Conservation (phyloP, 1,140 invertebrate genomes). For the Stratiolaelaps scimitus region DNA sequence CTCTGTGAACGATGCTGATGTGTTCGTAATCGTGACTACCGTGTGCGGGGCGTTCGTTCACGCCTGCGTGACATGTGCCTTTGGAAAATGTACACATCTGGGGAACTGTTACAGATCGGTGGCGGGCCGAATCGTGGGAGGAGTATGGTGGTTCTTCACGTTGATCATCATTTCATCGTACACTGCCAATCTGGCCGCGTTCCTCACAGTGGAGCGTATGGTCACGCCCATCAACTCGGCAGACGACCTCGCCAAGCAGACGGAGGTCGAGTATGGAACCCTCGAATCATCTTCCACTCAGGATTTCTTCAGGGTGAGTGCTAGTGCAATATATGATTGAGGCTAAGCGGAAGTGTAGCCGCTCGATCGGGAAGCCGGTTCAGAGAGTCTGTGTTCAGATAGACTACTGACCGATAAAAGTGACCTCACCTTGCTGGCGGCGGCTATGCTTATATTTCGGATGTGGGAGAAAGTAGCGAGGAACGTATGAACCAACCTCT, state of each 20-base stretch:
- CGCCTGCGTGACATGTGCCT: background rate
- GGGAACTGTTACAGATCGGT: slow-evolving; percentile 53
- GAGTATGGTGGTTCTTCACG: slow-evolving; percentile 99
- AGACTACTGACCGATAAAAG: too few species aligned
- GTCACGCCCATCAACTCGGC: slow-evolving; percentile 82
- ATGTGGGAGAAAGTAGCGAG: too few species aligned
- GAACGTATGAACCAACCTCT: too few species aligned
- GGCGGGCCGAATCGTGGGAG: slow-evolving; percentile 83
- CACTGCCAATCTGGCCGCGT: slow-evolving; percentile 93
- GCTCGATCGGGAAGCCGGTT: too few species aligned
- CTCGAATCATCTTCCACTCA: slow-evolving; percentile 69
- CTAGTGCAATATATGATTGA: background rate
- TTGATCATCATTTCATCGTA: slow-evolving; percentile 95
- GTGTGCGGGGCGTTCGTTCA: too few species aligned
- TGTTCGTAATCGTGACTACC: too few species aligned
- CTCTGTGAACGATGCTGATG: too few species aligned
- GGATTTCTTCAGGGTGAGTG: slow-evolving; percentile 73
- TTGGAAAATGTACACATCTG: background rate
- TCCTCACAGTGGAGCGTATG: slow-evolving; percentile 89
- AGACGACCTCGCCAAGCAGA: slow-evolving; percentile 81
- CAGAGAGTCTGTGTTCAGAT: too few species aligned
- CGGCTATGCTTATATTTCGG: too few species aligned
- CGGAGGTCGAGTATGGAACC: slow-evolving; percentile 87
- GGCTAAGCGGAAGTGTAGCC: too few species aligned
- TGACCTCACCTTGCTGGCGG: too few species aligned